Base-by-base conservation (phyloP, 1,140 invertebrate genomes). In the Hypothenemus hampei region DNA sequence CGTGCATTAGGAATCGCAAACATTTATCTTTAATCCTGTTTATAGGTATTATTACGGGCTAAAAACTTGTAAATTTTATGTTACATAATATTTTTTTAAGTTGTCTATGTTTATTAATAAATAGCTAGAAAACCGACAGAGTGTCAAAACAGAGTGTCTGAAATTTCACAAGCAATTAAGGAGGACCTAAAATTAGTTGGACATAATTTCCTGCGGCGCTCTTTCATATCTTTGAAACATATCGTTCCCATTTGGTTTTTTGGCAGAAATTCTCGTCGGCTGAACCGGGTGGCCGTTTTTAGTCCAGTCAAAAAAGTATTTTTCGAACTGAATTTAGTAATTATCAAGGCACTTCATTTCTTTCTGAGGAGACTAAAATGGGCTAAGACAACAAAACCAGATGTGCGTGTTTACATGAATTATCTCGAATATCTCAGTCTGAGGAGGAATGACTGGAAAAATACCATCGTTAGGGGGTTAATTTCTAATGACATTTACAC, bases 401-500 rank as follows among this genome's bases (percentile, higher is more conserved):
- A 47, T 48, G 53, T 54, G 23, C 19, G 40, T 53, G 41, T 53
- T 52, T 53, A 44, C 50, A 35, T 45, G 50, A 50, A 50, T 43
- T 50, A 50, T 41, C 23, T 19, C 2, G 36, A 21, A 40, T 31
- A 45, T 47, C 31, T 54, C 43, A 40, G 39, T 44, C 40, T 23
- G 49, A 49, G 19, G 35, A 36, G 19, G 31, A 46, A 20, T 33
- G 40, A 35, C n/a, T 41, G 53, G 43, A 56, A 56, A 56, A 56
- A 47, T 47, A 41, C 22, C 23, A 43, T 47, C 37, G 16, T 44
- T 33, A 16, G 4, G 24, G 53, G 53, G 45, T 48, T 56, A 55
- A 56, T 41, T 47, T 41, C 44, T 56, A 56, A 56, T 41, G 53
- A 48, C 53, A 56, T 56, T 47, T 47, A 48, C 53, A 56, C 53